Percentiles rank a stretch among this genome's conserved stretches.
Conservation (phyloP, 2,888 invertebrate genomes). For the Omphaloscelis lunosa region DNA sequence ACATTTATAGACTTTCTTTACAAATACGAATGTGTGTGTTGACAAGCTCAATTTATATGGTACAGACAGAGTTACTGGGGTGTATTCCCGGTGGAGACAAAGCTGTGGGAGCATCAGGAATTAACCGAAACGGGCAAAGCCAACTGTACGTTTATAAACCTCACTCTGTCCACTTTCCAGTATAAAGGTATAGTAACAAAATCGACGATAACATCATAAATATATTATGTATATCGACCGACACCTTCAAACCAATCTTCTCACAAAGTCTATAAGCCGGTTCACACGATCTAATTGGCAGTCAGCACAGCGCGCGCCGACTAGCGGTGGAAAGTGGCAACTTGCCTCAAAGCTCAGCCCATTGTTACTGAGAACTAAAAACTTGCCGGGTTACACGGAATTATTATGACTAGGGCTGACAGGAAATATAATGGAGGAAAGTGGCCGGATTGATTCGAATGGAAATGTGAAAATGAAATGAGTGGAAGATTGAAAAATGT, state of each 20-base stretch:
- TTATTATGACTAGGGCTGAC: constrained; percentile 27
- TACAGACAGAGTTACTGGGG: background rate
- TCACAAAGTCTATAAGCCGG: constrained; percentile 8
- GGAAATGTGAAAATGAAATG: constrained; percentile 8
- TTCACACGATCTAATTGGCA: constrained; percentile 34
- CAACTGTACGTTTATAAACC: background rate
- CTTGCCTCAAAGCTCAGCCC: constrained; percentile 33
- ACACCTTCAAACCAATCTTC: background rate
- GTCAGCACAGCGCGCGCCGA: constrained; percentile 15
- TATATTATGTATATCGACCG: background rate
- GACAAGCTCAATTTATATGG: background rate
- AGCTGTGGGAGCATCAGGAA: background rate
- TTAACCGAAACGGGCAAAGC: background rate
- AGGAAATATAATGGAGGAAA: constrained; percentile 11
- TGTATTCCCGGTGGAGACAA: no score
- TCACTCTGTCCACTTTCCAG: background rate
- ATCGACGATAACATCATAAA: background rate
- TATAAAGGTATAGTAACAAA: background rate
- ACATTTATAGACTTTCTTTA: background rate
- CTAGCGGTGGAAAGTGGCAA: constrained; percentile 19
- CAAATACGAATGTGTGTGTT: background rate
- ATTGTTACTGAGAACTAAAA: constrained; percentile 31
- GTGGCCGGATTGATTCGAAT: background rate
- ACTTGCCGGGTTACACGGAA: constrained; percentile 26
- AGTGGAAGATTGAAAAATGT: background rate